Base-by-base conservation (phyloP, 1,140 invertebrate genomes). In the Tetragnatha versicolor region DNA sequence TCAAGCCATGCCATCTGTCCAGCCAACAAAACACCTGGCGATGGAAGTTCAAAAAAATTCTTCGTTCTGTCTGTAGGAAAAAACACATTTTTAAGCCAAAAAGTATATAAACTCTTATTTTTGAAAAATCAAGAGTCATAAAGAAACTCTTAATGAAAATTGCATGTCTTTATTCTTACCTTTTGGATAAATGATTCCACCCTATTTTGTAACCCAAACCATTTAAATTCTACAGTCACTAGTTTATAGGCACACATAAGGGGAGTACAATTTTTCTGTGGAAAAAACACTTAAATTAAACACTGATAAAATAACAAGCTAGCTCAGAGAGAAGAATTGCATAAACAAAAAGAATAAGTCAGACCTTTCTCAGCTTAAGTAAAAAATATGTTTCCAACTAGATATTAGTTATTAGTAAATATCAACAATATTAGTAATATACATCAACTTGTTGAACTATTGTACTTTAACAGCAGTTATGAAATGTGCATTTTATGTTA, bases 201-300 rank as follows among this genome's bases (percentile, higher is more conserved):
- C 85, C 93, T 91, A 81, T 89, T 93, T 88, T 99, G 97, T 37
- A 99, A 88, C 45, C 97, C 98, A 85, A 98, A 98, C 98, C 98
- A 99, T 88, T 98, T 99, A 88, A 99, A 99, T 87, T 99, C 94
- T 80, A 94, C 93, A 61, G 95, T 96, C 68, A 99, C 97, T 78
- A 99, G 88, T 88, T 99, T 99, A 87, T 99, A 99, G 86, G 95
- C 97, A 29, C 96, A 98, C 97, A 99, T 99, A 35, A 98, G 93
- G 25, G 97, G 97, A 61, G 92, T 87, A 17, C 92, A 85, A 79
- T 84, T 84, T 49, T 85, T 82, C 84, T 87, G 70, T 6, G 66
- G 70, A n/a, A 66, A 45, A 53, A 58, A 37, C n/a, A n/a, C n/a
- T n/a, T n/a, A n/a, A n/a, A n/a, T n/a, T n/a, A n/a, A n/a, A n/a